Evolutionary conservation across 2,888 invertebrate species (phyloP), one percentile per base, ranked within the genome.

Genomic region (Peribatodes rhomboidaria): DNA sequence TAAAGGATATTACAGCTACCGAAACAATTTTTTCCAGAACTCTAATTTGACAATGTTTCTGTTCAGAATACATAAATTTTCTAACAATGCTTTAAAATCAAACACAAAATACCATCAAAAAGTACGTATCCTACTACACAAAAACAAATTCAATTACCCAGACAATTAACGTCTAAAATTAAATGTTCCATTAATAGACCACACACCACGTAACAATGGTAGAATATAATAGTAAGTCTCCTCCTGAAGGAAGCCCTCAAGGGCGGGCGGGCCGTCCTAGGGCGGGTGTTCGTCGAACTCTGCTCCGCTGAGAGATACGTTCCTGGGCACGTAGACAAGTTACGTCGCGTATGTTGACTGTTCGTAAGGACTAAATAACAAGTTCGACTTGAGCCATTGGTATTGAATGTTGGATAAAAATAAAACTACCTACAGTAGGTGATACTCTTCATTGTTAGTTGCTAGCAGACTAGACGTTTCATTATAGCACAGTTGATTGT

Each of bases 231-330:
- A 27, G 31, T 31, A 3, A 47, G 31, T 39, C 37, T 18, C 67
- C 50, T 35, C n/a, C 18, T 54, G 44, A 61, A 54, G 47, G 54
- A 47, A 61, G 61, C 31, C 52, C 14, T 33, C 20, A 31, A 68
- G 72, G 69, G 69, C 68, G 72, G 70, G 66, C 66, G 66, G 62
- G 39, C 62, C 60, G 74, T 68, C 71, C 73, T 65, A 71, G 70
- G 76, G 56, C 61, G 72, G 54, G 35, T 55, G 55, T 37, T 18
- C 60, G 18, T 31, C 44, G 50, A 49, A 52, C 59, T 13, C 47
- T n/a, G 4, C 54, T 11, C 16, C 2, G 35, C 39, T 3, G 20
- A 37, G 37, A 22, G 9, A 20, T 46, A 37, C 35, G 35, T 46
- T 46, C 27, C 27, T 53, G 46, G 44, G 35, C 27, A 53, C 44